phyloP scores from a whole-genome alignment of 1,140 invertebrate species.

The Rhynchophorus ferrugineus region DNA sequence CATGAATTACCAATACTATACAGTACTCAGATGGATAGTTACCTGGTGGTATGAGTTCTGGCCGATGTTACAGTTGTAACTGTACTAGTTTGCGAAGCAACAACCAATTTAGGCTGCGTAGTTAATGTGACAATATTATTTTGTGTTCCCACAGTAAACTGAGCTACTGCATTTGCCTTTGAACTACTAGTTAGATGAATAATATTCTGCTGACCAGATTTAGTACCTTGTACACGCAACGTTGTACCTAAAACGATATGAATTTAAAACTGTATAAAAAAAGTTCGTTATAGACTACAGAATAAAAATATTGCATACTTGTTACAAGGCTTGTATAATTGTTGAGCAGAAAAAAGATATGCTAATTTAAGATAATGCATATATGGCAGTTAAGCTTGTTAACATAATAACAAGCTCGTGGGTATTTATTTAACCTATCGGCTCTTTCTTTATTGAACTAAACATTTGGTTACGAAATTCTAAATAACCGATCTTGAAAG shows the following conservation, averaged over 20 bases:
- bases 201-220: slow-evolving; percentile 39
- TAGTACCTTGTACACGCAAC: slow-evolving; percentile 40
- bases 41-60: slow-evolving; percentile 17
- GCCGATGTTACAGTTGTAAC: slow-evolving; percentile 27
- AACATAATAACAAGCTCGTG: no score
- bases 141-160: slow-evolving; percentile 43
- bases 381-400: neutral
- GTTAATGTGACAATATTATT: slow-evolving; percentile 39
- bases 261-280: no score
- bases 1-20: neutral
- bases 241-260: slow-evolving; percentile 39
- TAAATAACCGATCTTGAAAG: no score
- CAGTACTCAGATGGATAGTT: neutral
- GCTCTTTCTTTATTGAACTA: no score
- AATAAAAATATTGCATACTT: no score
- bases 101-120: slow-evolving; percentile 37
- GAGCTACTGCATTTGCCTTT: slow-evolving; percentile 36
- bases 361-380: neutral
- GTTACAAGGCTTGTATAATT: no score
- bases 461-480: no score
- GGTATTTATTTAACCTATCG: no score
- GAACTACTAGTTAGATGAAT: slow-evolving; percentile 38
- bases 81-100: slow-evolving; percentile 25
- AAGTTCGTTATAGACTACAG: no score
- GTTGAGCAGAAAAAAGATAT: slow-evolving; percentile 1